Base-by-base conservation (phyloP, 2,113 vertebrate genomes). In the Peromyscus californicus region DNA sequence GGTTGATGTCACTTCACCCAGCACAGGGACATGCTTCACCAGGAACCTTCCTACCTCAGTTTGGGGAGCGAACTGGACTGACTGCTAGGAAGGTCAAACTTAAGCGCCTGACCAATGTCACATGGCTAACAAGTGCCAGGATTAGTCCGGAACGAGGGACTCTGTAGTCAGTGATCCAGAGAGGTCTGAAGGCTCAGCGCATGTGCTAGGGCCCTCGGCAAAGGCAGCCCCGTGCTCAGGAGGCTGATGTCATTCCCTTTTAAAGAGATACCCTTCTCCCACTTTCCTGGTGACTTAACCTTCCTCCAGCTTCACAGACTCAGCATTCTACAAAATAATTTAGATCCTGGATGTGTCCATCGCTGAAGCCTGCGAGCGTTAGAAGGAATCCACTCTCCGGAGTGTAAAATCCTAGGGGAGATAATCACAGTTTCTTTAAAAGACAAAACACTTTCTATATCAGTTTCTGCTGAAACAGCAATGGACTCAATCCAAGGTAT, bases 391-490 rank as follows among this genome's bases (percentile, higher is more conserved):
- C 45, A 57, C 12, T 57, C 7, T 48, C 33, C 48, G 9, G 0
- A 83, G 51, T 16, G 87, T 83, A 94, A 83, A 86, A 63, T 95
- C 80, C 33, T 21, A 79, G 65, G 15, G 21, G 19, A 59, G 76
- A 45, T 57, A 90, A 45, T 48, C 17, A 39, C 36, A 4, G 48
- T 72, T 70, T 75, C 93, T 63, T 69, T 57, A 45, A 72, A 57
- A 65, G 89, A 90, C 79, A 93, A 88, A 94, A 88, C 72, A 5
- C 24, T 89, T 84, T 75, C 63, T 95, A 70, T 85, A 75, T 57
- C 90, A 90, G 90, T 31, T 95, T 95, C 90, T 95, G 79, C 89
- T 87, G 85, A 96, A 96, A 93, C 45, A 95, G 89, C 69, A 94
- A 89, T 42, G 26, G 48, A 78, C 63, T 93, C 91, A 88, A 85